A percentile compares a stretch with the other conserved stretches of the same genome.
These are phyloP conservation scores for Megaptera novaeangliae DNA, from an alignment of 2,113 vertebrate species.

Conservation along the genomic window DNA sequence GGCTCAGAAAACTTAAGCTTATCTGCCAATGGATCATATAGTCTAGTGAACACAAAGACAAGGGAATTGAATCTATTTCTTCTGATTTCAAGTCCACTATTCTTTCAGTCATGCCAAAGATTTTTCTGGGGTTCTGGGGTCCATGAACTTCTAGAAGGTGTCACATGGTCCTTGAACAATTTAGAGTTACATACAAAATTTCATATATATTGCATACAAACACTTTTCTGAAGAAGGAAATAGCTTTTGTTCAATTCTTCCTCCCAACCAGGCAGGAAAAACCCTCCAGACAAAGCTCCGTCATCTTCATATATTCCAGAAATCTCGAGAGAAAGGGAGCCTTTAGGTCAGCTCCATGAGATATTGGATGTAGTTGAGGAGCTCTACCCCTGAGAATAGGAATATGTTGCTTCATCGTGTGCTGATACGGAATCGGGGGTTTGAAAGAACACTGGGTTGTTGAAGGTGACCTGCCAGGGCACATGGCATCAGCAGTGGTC, in stretches of 20 bases:
- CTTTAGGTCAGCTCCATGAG: background rate
- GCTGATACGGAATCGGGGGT: background rate
- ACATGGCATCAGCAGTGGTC: rapidly evolving
- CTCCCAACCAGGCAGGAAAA: background rate
- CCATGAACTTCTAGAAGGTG: background rate
- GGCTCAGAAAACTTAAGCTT: background rate
- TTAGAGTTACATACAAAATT: background rate
- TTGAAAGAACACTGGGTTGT: background rate
- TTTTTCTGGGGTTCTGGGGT: background rate
- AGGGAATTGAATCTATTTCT: background rate
- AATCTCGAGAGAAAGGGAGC: background rate
- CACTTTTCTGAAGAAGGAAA: background rate
- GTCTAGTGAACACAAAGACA: background rate
- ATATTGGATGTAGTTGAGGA: background rate
- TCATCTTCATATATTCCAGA: background rate
- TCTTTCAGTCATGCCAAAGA: background rate
- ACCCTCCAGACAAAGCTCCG: background rate
- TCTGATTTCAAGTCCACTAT: background rate
- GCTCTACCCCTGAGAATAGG: too few relatives aligned
- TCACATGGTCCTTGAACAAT: background rate
- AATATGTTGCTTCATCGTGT: background rate
- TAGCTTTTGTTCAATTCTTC: background rate
- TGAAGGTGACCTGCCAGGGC: background rate
- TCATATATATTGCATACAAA: background rate
- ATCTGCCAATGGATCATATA: background rate